Evolutionary conservation across 1,140 invertebrate genomes (phyloP).

Genomic region (Mamestra configurata): DNA sequence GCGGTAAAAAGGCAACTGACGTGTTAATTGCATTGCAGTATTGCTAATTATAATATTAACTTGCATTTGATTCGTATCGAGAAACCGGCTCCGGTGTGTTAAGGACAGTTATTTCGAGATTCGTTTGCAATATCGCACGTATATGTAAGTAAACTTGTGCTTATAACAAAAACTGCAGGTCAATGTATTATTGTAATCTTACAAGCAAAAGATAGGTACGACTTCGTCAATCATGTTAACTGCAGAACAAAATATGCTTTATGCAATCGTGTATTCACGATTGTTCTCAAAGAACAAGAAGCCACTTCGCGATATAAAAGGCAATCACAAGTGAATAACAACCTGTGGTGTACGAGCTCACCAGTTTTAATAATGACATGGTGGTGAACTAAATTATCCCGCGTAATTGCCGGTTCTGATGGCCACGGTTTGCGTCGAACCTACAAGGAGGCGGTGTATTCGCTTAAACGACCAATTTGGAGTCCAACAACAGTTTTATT

Average conservation of each 20-base stretch:
- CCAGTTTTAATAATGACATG: conserved; percentile 37
- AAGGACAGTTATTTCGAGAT: conserved; percentile 57
- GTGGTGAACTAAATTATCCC: conserved; percentile 46
- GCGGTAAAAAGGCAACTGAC: conserved; percentile 75
- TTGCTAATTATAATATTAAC: conserved; percentile 72
- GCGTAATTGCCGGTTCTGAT: conserved; percentile 49
- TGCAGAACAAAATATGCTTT: conserved; percentile 7
- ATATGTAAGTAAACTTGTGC: conserved; percentile 22
- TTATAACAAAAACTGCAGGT: conserved; percentile 27
- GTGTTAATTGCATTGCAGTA: conserved; percentile 81
- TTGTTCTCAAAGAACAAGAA: conserved; percentile 13
- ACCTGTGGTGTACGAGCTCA: background rate
- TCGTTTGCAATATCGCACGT: conserved; percentile 44
- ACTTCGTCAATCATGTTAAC: background rate
- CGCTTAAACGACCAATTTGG: conserved; percentile 71
- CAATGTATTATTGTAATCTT: conserved; percentile 26
- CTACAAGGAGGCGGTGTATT: conserved; percentile 55
- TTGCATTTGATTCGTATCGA: conserved; percentile 64
- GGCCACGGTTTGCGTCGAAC: conserved; percentile 49
- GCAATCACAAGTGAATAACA: conserved; percentile 14
- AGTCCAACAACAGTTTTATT: conserved; percentile 80
- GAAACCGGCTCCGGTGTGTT: conserved; percentile 53
- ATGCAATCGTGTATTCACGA: conserved; percentile 6
- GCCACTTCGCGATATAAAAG: background rate
- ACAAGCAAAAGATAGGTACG: background rate